These are phyloP conservation scores for Metaphire vulgaris DNA, from an alignment of 1,140 invertebrate species.

Conservation along the genomic window DNA sequence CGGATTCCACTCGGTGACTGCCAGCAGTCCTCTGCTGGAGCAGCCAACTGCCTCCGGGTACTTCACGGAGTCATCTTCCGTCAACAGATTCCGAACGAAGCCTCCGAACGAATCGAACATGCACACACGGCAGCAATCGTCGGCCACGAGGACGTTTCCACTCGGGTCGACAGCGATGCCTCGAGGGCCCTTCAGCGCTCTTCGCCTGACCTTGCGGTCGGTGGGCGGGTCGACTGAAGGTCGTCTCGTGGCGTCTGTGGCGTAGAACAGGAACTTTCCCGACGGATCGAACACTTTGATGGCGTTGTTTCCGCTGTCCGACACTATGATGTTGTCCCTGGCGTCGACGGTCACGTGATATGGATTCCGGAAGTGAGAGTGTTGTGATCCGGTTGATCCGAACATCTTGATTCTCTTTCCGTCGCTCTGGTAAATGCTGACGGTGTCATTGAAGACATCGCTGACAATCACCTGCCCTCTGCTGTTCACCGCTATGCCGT, in stretches of 20 bases:
- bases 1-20: slow-evolving; percentile 26
- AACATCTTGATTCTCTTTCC: slow-evolving; percentile 21
- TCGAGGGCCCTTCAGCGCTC: background rate
- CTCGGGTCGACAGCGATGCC: slow-evolving; percentile 13
- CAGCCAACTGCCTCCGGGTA: slow-evolving; percentile 19
- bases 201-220: background rate
- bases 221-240: background rate
- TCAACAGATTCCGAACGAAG: slow-evolving; percentile 21
- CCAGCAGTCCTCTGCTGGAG: background rate
- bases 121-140: slow-evolving; percentile 24
- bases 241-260: background rate
- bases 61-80: slow-evolving; percentile 20
- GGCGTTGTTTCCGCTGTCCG: slow-evolving; percentile 14
- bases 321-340: slow-evolving; percentile 25
- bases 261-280: slow-evolving; percentile 8
- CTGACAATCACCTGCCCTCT: slow-evolving; percentile 25
- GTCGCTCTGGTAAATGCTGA: slow-evolving; percentile 6
- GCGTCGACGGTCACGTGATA: slow-evolving; percentile 22
- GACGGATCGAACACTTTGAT: slow-evolving; percentile 18
- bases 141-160: slow-evolving; percentile 22
- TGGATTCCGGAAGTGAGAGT: slow-evolving; percentile 21
- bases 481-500: slow-evolving; percentile 20
- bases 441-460: slow-evolving; percentile 24
- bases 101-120: too few relatives aligned
- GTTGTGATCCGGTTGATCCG: slow-evolving; percentile 14